Conservation (phyloP, 2,113 vertebrate genomes). For the Sphyrna mokarran region DNA sequence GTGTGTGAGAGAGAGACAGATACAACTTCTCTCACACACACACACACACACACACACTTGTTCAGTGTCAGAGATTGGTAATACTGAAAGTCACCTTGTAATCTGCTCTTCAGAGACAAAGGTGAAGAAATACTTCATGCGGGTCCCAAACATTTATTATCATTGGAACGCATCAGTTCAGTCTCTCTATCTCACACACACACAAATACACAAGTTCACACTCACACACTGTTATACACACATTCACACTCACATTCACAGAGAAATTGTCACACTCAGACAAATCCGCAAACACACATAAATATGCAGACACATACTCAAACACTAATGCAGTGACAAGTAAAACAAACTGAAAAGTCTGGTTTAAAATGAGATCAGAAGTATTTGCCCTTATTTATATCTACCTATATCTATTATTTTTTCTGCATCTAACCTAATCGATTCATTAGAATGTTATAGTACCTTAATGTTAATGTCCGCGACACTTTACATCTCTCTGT, state of each 20-base stretch:
- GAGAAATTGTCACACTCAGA: no score
- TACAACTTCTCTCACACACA: neutral
- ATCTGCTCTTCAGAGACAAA: neutral
- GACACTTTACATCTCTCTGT: neutral
- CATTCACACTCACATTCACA: no score
- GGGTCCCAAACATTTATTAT: neutral
- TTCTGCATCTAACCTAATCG: no score
- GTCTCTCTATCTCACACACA: no score
- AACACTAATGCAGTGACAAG: neutral
- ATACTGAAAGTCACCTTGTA: neutral
- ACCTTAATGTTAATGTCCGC: neutral
- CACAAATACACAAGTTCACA: no score
- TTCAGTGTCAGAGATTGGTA: neutral
- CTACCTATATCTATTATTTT: no score
- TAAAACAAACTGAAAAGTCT: neutral
- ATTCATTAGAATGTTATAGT: no score
- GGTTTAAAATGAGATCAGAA: neutral
- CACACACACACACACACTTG: neutral
- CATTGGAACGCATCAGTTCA: neutral
- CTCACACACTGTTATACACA: no score
- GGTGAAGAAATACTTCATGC: no score
- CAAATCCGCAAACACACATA: no score
- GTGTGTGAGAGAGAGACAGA: no score
- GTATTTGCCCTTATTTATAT: neutral
- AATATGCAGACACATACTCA: no score